Conservation (phyloP, 2,113 vertebrate genomes). For the Salvelinus alpinus region DNA sequence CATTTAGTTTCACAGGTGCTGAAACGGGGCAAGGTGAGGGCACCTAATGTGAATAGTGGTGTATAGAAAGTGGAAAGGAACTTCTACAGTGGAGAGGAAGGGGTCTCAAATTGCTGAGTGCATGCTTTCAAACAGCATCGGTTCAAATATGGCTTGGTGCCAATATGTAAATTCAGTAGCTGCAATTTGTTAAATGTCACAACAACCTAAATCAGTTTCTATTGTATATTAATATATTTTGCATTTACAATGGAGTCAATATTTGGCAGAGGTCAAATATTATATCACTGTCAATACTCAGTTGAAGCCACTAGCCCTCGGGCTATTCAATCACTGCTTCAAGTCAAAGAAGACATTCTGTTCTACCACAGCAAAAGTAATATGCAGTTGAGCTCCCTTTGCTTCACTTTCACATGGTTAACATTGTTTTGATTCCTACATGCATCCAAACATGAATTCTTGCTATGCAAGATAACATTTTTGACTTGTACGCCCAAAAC, state of each 20-base stretch:
- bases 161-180: neutral
- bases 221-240: neutral
- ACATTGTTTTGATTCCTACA: no score
- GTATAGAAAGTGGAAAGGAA: neutral
- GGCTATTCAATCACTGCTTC: no score
- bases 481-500: no score
- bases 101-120: slow-evolving; percentile 1
- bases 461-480: no score
- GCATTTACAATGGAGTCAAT: neutral
- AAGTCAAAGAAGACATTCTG: no score
- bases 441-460: no score
- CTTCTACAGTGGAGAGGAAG: neutral
- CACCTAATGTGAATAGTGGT: neutral
- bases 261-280: neutral
- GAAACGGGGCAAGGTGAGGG: neutral
- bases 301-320: no score
- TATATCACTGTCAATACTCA: neutral
- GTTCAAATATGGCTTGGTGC: neutral
- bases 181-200: neutral
- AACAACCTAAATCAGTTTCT: neutral
- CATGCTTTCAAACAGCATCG: neutral
- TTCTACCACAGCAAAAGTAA: no score
- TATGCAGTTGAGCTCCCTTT: no score
- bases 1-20: neutral
- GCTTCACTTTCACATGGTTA: no score